These are phyloP conservation scores for Glaucopsyche alexis DNA, from an alignment of 2,888 invertebrate genomes.

Conservation along the genomic window DNA sequence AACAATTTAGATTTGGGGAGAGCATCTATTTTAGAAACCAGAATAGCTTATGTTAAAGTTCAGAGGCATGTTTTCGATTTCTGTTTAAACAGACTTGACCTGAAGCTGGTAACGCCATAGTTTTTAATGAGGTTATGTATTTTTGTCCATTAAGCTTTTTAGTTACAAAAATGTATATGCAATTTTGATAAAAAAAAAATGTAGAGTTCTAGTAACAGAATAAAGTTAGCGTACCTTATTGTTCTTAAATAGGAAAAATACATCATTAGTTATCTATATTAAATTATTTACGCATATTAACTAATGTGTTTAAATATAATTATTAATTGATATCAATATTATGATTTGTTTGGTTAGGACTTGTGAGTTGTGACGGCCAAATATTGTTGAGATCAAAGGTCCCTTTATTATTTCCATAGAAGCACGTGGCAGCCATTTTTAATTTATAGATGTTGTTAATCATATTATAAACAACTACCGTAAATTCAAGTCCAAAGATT, in stretches of 20 bases:
- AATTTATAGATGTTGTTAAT: neutral
- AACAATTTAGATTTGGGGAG: slow-evolving; percentile 24
- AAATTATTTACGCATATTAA: neutral
- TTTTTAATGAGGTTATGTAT: neutral
- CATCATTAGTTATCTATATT: neutral
- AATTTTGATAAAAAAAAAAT: neutral
- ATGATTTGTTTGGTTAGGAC: neutral
- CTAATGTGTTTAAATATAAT: neutral
- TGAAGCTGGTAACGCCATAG: neutral
- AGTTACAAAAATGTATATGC: neutral
- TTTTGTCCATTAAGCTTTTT: neutral
- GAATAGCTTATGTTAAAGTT: slow-evolving; percentile 12
- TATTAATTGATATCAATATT: slow-evolving; percentile 2
- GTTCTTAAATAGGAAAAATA: neutral
- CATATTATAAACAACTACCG: neutral
- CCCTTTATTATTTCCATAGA: slow-evolving; percentile 8
- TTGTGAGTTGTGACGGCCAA: neutral
- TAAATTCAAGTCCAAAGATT: neutral
- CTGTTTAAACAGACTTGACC: neutral
- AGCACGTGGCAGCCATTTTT: neutral
- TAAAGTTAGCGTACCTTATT: neutral
- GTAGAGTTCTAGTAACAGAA: neutral
- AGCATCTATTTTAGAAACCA: slow-evolving; percentile 13
- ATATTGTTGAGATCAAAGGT: neutral
- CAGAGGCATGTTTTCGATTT: neutral